Evolutionary conservation across 2,113 vertebrate genomes (phyloP), one percentile per base, ranked within the genome.

Genomic region (Halcyon malimbica): DNA sequence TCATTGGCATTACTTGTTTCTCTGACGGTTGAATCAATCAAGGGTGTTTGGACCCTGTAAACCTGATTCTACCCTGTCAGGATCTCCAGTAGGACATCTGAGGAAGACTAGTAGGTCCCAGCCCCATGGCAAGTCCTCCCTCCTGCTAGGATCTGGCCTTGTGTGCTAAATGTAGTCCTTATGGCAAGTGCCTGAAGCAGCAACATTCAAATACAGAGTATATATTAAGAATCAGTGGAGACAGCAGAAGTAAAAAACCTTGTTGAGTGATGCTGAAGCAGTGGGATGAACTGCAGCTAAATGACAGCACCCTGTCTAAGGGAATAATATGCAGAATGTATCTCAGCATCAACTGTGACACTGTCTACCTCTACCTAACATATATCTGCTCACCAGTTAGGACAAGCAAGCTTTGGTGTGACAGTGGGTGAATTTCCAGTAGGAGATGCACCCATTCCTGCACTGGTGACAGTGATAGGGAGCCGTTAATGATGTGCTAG

Each of bases 361-460:
- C 79, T 21, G 56, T 6, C 73, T 77, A 21, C 31, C 74, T 60
- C 76, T 82, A 64, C 68, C 90, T 95, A 92, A 31, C 90, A 53
- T 5, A 1, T 1, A 44, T 78, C 80, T 82, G 83, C 77, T 76
- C 8, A 4, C 67, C n/a, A 76, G 25, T 15, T 42, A 62, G 69
- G 53, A 10, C 35, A 83, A 82, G 79, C 20, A 14, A 25, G 60
- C 94, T 51, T 57, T 57, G 79, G 37, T 2, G 15, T 91, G 88
- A 35, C 78, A 25, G 33, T 7, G 79, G 86, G 41, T 41, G 87
- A 83, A 17, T 63, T 77, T 73, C 44, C 91, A 41, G 44, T 1
- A 5, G 1, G 20, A 60, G 70, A 54, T 29, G 35, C 37, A 42
- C 62, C 39, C 33, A 14, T 78, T 60, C 28, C 8, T 20, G 41